Percentiles rank a stretch among this genome's conserved stretches.
phyloP scores from a whole-genome alignment of 2,888 invertebrate genomes.

The Hypolimnas misippus region DNA sequence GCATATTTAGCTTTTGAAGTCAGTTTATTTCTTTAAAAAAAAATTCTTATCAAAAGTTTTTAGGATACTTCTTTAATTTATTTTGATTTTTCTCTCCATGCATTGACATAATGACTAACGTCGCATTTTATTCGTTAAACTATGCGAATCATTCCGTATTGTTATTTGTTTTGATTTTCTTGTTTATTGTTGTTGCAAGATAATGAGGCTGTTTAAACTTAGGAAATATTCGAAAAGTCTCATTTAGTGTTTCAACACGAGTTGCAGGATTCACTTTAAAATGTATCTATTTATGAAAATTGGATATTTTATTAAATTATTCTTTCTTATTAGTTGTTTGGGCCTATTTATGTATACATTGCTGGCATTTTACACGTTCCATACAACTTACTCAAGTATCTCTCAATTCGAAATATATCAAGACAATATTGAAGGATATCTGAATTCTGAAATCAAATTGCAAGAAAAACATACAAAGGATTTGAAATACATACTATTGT shows the following conservation, averaged over 20 bases:
- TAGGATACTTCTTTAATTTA: no score
- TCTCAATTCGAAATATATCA: slow-evolving; percentile 46
- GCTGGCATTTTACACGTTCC: slow-evolving; percentile 67
- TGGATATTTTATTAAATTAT: slow-evolving; percentile 63
- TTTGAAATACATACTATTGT: slow-evolving; percentile 64
- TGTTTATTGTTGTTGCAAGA: slow-evolving; percentile 56
- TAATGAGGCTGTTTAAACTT: slow-evolving; percentile 3
- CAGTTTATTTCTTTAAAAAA: no score
- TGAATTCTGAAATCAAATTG: slow-evolving; percentile 24
- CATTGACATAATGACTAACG: no score
- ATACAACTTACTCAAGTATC: slow-evolving; percentile 52
- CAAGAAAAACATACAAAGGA: no score
- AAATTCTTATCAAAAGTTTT: no score
- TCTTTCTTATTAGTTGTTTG: slow-evolving; percentile 64
- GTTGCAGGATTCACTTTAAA: slow-evolving; percentile 35
- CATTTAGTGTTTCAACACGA: slow-evolving; percentile 34
- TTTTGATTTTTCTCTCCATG: no score
- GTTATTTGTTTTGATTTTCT: slow-evolving; percentile 55
- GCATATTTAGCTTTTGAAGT: no score
- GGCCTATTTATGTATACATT: slow-evolving; percentile 63
- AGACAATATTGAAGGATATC: slow-evolving; percentile 37
- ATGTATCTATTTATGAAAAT: slow-evolving; percentile 60
- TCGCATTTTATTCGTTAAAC: slow-evolving; percentile 8
- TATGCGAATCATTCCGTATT: slow-evolving; percentile 16
- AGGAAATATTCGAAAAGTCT: neutral